Evolutionary conservation across 2,113 vertebrate species (phyloP), one percentile per base, ranked within the genome.

Genomic region (Calypte anna): DNA sequence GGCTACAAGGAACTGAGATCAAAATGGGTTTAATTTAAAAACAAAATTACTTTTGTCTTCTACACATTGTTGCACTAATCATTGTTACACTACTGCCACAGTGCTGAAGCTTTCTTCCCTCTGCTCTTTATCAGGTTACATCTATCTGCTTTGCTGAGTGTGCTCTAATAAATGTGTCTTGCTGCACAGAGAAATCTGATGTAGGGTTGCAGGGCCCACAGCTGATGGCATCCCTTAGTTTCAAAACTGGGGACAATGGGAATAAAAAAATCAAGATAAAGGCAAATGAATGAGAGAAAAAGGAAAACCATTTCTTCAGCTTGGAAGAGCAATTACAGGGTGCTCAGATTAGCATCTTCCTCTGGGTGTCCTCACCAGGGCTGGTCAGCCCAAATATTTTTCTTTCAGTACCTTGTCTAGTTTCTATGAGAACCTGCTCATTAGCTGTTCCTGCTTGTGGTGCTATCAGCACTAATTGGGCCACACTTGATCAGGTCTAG

Each of bases 241-340:
- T 83, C 22, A 80, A 80, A 86, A 50, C 30, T 38, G 48, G 5
- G 25, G 3, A 44, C 0, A 0, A 64, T 7, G 0, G 4, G 12
- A 82, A 33, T 1, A 51, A 64, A 72, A 79, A 79, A 31, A 31
- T 13, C 5, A 54, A 36, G 17, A 14, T 33, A 72, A 53, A 7
- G 63, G 2, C 2, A 19, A 43, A 1, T 2, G 11, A 82, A 3
- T 14, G 28, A 38, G 18, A 40, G 13, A 50, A 75, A 74, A 53
- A 2, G 6, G 10, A 58, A 66, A 69, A 30, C 4, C 2, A 57
- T 83, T 55, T 12, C 7, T n/a, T 68, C 15, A 40, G 2, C 3
- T 31, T 12, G 1, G 28, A 81, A 79, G 27, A 38, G 6, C 5
- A 70, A 1, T 28, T 11, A 38, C 4, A 44, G 4, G 4, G 10